These are phyloP conservation scores for Luehdorfia chinensis DNA, from an alignment of 1,140 invertebrate genomes.

Conservation along the genomic window DNA sequence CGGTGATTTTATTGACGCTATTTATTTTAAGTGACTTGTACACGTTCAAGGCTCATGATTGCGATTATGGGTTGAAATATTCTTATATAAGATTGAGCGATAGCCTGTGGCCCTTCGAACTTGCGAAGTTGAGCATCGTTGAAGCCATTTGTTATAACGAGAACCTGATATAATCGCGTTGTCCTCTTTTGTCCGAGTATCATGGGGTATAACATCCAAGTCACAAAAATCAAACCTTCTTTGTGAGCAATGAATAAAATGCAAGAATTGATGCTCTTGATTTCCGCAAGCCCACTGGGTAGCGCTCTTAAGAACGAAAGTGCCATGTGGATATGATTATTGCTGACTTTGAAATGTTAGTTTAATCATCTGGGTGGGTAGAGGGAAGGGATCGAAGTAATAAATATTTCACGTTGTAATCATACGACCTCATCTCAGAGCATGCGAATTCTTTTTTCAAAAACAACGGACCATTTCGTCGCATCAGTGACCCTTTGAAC, in stretches of 20 bases:
- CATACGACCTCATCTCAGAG: conserved; percentile 43
- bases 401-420: conserved; percentile 37
- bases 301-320: conserved; percentile 8
- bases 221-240: conserved; percentile 13
- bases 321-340: no score
- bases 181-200: conserved; percentile 5
- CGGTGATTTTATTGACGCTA: conserved; percentile 17
- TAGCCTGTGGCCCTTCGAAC: background rate
- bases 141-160: conserved; percentile 3
- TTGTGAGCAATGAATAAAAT: background rate
- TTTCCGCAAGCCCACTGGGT: conserved; percentile 8
- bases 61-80: conserved; percentile 8
- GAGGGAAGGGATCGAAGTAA: conserved; percentile 23
- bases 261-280: background rate
- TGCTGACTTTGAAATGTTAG: conserved; percentile 14
- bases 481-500: conserved; percentile 33
- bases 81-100: conserved; percentile 5
- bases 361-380: conserved; percentile 1
- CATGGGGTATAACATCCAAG: conserved; percentile 10
- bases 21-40: conserved; percentile 17
- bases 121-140: background rate
- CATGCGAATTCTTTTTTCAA: conserved; percentile 30
- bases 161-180: conserved; percentile 3
- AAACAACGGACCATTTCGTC: conserved; percentile 18
- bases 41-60: conserved; percentile 11